Evolutionary conservation across 1,140 invertebrate species (phyloP).

Genomic region (Sycophaga agraensis): DNA sequence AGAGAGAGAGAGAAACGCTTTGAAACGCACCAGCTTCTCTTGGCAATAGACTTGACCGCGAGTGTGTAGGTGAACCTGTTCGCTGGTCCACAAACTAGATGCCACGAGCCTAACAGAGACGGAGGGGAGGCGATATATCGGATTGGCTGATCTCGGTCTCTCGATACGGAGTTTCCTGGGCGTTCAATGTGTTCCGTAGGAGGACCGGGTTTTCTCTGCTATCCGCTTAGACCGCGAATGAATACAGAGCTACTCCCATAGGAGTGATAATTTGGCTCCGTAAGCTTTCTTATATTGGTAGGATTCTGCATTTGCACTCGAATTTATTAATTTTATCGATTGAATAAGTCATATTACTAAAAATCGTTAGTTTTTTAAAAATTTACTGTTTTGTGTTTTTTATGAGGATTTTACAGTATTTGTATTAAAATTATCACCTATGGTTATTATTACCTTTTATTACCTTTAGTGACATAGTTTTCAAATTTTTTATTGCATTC

Average conservation of each 20-base stretch:
- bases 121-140: constrained; percentile 31
- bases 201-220: constrained; percentile 39
- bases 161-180: constrained; percentile 21
- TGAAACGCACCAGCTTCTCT: not conserved
- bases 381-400: too few species aligned
- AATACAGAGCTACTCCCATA: too few species aligned
- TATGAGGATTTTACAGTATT: too few species aligned
- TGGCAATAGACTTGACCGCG: too few species aligned
- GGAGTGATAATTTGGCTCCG: constrained; percentile 28
- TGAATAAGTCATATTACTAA: too few species aligned
- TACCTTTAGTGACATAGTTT: too few species aligned
- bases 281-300: constrained; percentile 32
- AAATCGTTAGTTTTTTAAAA: too few species aligned
- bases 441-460: too few species aligned
- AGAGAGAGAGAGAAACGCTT: constrained; percentile 2
- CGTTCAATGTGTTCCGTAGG: constrained; percentile 34
- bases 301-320: constrained; percentile 5
- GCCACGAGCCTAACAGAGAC: not conserved
- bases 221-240: constrained; percentile 28
- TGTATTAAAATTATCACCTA: too few species aligned
- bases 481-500: too few species aligned
- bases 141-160: constrained; percentile 37
- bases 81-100: constrained; percentile 18
- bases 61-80: constrained; percentile 54
- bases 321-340: too few species aligned